phyloP scores from a whole-genome alignment of 2,113 vertebrate species.

The Stictonetta naevosa region DNA sequence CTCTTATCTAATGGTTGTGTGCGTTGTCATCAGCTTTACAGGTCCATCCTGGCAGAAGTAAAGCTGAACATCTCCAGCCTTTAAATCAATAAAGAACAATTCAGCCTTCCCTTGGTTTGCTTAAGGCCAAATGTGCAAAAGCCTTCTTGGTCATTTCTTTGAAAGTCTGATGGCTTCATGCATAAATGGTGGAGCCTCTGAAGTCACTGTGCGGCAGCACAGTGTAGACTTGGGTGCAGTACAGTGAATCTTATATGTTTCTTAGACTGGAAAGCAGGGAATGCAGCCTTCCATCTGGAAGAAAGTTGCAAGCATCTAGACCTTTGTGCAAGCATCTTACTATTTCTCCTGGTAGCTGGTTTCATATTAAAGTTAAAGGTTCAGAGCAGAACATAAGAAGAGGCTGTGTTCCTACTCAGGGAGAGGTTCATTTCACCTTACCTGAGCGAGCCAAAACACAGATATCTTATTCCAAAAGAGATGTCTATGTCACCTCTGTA shows the following conservation, averaged over 20 bases:
- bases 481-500: neutral
- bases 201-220: too few species aligned
- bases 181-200: neutral
- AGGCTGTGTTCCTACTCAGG: neutral
- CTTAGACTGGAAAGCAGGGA: neutral
- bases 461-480: neutral
- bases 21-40: neutral
- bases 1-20: neutral
- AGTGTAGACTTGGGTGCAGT: fast-evolving
- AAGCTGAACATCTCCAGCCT: neutral
- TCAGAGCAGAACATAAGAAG: neutral
- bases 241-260: fast-evolving
- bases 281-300: neutral
- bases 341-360: neutral
- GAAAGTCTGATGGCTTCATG: neutral
- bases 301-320: neutral
- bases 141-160: neutral
- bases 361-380: neutral
- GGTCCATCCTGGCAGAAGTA: neutral
- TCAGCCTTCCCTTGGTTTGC: neutral
- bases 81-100: neutral
- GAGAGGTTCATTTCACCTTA: neutral
- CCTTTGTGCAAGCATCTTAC: neutral
- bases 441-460: neutral
- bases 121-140: neutral